phyloP scores from a whole-genome alignment of 2,797 vertebrate genomes.

The Molossus molossus region DNA sequence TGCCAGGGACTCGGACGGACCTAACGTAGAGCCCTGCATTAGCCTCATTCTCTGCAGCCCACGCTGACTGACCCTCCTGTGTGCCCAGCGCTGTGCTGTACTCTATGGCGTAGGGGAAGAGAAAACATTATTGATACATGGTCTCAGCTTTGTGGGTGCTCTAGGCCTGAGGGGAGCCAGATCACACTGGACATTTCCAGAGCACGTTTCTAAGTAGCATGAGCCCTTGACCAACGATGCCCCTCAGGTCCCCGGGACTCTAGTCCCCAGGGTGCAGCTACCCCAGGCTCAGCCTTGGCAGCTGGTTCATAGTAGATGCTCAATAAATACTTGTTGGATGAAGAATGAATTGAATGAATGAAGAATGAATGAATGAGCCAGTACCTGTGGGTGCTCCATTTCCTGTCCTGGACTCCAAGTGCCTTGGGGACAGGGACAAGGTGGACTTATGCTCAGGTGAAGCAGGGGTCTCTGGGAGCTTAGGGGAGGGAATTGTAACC shows the following conservation, averaged over 20 bases:
- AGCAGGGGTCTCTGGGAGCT: not conserved
- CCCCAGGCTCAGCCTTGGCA: not conserved
- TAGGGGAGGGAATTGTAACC: not conserved
- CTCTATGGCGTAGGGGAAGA: no score
- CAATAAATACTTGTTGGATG: not conserved
- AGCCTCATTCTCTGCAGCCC: not conserved
- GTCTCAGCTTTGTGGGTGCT: not conserved
- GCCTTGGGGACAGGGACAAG: not conserved
- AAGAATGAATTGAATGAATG: not conserved
- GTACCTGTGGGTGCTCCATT: not conserved
- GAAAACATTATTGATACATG: rapidly evolving
- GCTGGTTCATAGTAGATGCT: not conserved
- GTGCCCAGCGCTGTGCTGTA: not conserved
- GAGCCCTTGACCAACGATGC: rapidly evolving
- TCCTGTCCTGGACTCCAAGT: not conserved
- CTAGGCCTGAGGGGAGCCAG: not conserved
- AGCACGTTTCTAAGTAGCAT: not conserved
- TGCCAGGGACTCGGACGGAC: not conserved
- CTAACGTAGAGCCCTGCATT: no score
- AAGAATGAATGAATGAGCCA: not conserved
- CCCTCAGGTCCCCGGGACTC: not conserved
- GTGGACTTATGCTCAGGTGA: not conserved
- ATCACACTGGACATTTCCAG: not conserved
- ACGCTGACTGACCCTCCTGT: rapidly evolving
- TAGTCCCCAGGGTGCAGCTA: not conserved